Percentiles rank a stretch among this genome's conserved stretches.
These are phyloP conservation scores for Drosophila mimetica DNA, from an alignment of 2,888 invertebrate species.

Conservation along the genomic window DNA sequence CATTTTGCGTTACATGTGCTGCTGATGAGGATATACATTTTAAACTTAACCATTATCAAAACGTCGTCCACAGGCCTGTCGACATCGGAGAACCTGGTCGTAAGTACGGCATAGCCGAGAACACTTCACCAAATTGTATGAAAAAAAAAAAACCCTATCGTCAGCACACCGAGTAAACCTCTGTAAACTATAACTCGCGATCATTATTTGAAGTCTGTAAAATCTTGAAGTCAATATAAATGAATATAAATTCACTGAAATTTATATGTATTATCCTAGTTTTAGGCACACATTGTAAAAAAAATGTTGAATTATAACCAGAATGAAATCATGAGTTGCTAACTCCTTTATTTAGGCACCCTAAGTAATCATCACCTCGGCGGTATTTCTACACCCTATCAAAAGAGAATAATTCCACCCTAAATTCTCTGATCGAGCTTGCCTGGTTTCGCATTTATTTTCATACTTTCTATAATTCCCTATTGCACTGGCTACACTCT, in stretches of 20 bases:
- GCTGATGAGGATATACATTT: background rate
- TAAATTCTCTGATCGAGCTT: too few relatives aligned
- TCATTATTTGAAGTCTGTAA: slow-evolving; percentile 1
- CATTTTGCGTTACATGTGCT: background rate
- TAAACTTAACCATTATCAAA: background rate
- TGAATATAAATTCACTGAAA: background rate
- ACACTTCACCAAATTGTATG: background rate
- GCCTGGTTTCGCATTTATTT: too few relatives aligned
- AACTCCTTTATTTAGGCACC: background rate
- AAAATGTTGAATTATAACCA: background rate
- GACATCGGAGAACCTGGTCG: background rate
- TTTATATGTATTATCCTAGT: background rate
- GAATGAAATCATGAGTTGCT: slow-evolving; percentile 1
- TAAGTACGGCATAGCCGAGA: slow-evolving; percentile 1
- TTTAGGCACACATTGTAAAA: background rate
- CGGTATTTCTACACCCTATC: background rate
- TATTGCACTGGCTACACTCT: background rate
- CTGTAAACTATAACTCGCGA: background rate
- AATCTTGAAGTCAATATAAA: background rate
- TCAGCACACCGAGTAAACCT: background rate
- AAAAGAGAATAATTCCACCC: too few relatives aligned
- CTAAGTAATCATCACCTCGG: background rate
- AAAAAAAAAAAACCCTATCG: too few relatives aligned
- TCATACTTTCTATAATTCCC: too few relatives aligned
- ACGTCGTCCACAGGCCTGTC: background rate